Conservation (phyloP, 2,113 vertebrate species). For the Nyctibius bracteatus region DNA sequence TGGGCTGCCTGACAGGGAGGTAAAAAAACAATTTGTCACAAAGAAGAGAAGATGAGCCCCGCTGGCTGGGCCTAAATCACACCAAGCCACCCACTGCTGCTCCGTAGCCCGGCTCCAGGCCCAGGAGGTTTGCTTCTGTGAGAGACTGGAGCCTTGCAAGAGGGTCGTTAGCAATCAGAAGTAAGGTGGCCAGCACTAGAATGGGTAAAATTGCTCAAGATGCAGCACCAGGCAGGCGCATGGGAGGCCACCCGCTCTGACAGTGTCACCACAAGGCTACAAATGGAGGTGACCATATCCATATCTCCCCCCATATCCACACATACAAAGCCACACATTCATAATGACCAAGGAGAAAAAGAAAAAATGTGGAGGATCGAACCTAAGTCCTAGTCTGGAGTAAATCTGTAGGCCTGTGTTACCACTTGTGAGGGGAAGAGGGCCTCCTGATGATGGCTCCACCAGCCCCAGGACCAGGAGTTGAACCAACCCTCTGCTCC, state of each 20-base stretch:
- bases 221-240: not conserved
- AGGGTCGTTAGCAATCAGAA: not conserved
- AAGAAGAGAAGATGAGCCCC: slow-evolving; percentile 10
- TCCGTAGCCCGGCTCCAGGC: not conserved
- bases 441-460: not conserved
- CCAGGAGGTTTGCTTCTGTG: not conserved
- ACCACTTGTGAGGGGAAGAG: not conserved
- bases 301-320: not conserved
- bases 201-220: not conserved
- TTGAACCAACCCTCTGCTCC: not conserved
- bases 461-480: not conserved
- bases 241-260: not conserved
- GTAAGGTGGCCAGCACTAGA: not conserved
- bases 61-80: slow-evolving; percentile 47
- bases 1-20: not conserved
- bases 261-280: rapidly evolving
- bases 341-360: not conserved
- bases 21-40: slow-evolving; percentile 19
- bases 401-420: not conserved
- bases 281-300: too few relatives aligned
- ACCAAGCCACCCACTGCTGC: not conserved
- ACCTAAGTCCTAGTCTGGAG: not conserved
- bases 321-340: not conserved
- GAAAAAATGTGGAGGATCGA: not conserved
- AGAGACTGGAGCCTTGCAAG: not conserved